phyloP scores from a whole-genome alignment of 2,888 invertebrate genomes.

The Aproaerema taeniolella region DNA sequence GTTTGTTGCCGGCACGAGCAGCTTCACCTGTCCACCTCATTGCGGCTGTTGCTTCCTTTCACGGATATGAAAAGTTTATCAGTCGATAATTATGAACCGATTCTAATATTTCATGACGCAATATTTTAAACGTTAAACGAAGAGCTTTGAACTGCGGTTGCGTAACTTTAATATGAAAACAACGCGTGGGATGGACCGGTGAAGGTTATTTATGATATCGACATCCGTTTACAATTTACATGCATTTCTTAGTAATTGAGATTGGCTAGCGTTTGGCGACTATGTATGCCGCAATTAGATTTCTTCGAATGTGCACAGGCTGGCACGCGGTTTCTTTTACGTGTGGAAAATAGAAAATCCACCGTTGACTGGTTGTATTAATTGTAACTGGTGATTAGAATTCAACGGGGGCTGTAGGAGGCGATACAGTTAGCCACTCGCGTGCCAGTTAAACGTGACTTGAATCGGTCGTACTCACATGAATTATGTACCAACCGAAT shows the following conservation, averaged over 20 bases:
- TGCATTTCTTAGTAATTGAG: not conserved
- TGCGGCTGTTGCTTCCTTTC: conserved; percentile 36
- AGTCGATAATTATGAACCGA: conserved; percentile 1
- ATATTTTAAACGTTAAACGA: not conserved
- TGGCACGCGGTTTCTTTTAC: conserved; percentile 73
- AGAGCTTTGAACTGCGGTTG: conserved; percentile 7
- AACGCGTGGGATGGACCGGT: conserved; percentile 5
- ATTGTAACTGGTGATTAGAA: conserved; percentile 69
- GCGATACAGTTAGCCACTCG: conserved; percentile 66
- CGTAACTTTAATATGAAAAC: conserved; percentile 10
- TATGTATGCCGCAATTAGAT: conserved; percentile 53
- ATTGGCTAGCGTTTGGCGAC: conserved; percentile 6
- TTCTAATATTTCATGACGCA: not conserved
- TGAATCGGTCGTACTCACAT: conserved; percentile 45
- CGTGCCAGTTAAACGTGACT: conserved; percentile 61
- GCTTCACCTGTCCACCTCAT: conserved; percentile 27
- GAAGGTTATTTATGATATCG: not conserved
- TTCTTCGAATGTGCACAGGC: conserved; percentile 55
- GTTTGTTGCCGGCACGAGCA: conserved; percentile 50
- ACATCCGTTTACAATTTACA: not conserved
- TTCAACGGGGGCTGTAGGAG: conserved; percentile 58
- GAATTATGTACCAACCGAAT: conserved; percentile 40
- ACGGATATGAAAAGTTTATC: conserved; percentile 25
- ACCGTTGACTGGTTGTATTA: conserved; percentile 73
- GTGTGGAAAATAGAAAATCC: conserved; percentile 77